A percentile compares a stretch with the other conserved stretches of the same genome.
These are phyloP conservation scores for Desoria tigrina DNA, from an alignment of 2,888 invertebrate genomes.

Conservation along the genomic window DNA sequence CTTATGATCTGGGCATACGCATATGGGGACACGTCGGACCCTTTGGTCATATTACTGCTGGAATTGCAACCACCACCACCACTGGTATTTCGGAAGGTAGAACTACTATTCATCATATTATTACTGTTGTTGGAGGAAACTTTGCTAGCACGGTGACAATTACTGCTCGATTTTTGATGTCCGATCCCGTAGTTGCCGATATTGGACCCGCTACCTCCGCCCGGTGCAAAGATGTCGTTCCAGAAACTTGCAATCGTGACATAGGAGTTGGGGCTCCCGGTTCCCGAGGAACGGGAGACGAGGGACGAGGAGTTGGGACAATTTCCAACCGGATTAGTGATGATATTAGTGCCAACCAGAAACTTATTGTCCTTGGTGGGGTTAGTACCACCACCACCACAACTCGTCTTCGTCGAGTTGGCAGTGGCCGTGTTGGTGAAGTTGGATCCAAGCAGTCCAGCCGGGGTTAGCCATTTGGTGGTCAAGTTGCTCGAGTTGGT, in stretches of 20 bases:
- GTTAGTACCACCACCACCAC: too few relatives aligned
- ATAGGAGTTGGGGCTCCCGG: conserved; percentile 49
- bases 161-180: conserved; percentile 33
- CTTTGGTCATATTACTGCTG: conserved; percentile 39
- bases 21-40: conserved; percentile 53
- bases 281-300: conserved; percentile 36
- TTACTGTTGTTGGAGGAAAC: conserved; percentile 25
- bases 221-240: conserved; percentile 51
- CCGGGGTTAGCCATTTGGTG: too few relatives aligned
- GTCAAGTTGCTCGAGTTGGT: too few relatives aligned
- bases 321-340: too few relatives aligned
- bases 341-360: conserved; percentile 25
- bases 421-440: too few relatives aligned
- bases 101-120: conserved; percentile 39
- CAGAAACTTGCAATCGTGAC: conserved; percentile 52
- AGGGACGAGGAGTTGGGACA: too few relatives aligned
- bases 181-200: conserved; percentile 1
- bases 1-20: conserved; percentile 51
- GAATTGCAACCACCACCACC: conserved; percentile 17
- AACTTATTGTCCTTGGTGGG: conserved; percentile 43
- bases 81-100: conserved; percentile 32
- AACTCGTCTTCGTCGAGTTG: too few relatives aligned
- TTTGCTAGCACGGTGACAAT: conserved; percentile 34
- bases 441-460: too few relatives aligned
- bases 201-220: not conserved